These are phyloP conservation scores for Myotis vivesi DNA, from an alignment of 2,797 vertebrate species.

Conservation along the genomic window DNA sequence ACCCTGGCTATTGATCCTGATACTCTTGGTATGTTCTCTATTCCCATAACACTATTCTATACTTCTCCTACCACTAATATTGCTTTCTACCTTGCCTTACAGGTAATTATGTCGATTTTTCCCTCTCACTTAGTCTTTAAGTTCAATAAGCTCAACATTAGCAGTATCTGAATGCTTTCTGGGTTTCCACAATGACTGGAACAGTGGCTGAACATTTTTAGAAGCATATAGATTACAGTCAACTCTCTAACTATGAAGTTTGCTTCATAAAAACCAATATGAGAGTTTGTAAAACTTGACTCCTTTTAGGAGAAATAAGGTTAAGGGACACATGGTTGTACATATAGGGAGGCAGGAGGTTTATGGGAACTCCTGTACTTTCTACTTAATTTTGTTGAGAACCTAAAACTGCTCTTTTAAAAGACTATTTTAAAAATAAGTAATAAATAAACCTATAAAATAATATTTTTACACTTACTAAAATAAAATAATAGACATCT, in stretches of 20 bases:
- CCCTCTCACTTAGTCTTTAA: not conserved
- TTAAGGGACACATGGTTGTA: not conserved
- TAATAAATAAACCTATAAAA: not conserved
- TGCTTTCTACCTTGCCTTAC: not conserved
- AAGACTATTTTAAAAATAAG: not conserved
- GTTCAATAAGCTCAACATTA: not conserved
- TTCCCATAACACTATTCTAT: not conserved
- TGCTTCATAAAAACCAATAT: not conserved
- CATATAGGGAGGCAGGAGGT: not conserved
- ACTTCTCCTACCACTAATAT: not conserved
- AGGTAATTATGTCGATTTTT: not conserved
- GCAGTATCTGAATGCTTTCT: not conserved
- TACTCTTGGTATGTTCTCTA: not conserved
- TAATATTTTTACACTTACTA: slow-evolving; percentile 3
- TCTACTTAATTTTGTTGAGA: not conserved
- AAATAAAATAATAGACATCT: not conserved
- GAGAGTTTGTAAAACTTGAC: not conserved
- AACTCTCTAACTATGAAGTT: not conserved
- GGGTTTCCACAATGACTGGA: not conserved
- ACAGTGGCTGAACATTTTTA: not conserved
- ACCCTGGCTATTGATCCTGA: not conserved
- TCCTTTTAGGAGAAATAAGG: slow-evolving; percentile 15
- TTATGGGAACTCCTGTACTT: not conserved
- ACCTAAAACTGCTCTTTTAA: not conserved
- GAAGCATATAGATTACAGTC: not conserved